Base-by-base conservation (phyloP, 2,888 invertebrate genomes). In the Orthosia incerta region DNA sequence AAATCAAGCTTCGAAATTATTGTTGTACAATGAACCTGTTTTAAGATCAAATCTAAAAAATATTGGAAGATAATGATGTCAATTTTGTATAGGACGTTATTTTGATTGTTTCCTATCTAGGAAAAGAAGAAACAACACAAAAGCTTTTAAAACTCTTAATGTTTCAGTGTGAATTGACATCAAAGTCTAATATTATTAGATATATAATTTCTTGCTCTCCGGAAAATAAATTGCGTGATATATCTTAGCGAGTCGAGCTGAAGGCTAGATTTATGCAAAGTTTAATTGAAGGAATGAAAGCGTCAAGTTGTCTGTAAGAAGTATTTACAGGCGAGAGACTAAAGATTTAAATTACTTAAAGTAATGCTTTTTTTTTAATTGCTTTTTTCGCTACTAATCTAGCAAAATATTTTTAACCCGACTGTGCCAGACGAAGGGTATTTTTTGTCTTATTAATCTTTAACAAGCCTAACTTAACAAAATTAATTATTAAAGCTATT, bases 261-360 rank as follows among this genome's bases (percentile, higher is more conserved):
- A 5, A 0, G 31, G 53, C 4, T 13, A 63, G 3, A 16, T 53
- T 64, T 48, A 60, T 18, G 18, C 3, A 65, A 55, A 65, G 4
- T 39, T 53, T 65, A 74, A 65, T 74, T 60, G 18, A 59, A 60
- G 31, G 7, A 31, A 7, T 31, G 31, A 31, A 31, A 74, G 61
- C 48, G 12, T 46, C 55, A 20, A 15, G 13, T 23, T 23, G 15
- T 50, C 0, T 31, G 20, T 23, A 56, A 51, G 31, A 45, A 20
- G 18, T 62, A 18, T 31, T 15, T 26, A 18, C 15, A 23, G 31
- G 3, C 13, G 4, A 9, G 2, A 20, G 16, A 26, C 2, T 13
- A 48, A 55, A 55, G 4, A 31, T 46, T 31, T 20, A 2, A 53
- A 13, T 55, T 50, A 50, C 18, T 50, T 9, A 50, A 18, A 11